phyloP scores from a whole-genome alignment of 2,113 vertebrate species.

The Grantiella picta region DNA sequence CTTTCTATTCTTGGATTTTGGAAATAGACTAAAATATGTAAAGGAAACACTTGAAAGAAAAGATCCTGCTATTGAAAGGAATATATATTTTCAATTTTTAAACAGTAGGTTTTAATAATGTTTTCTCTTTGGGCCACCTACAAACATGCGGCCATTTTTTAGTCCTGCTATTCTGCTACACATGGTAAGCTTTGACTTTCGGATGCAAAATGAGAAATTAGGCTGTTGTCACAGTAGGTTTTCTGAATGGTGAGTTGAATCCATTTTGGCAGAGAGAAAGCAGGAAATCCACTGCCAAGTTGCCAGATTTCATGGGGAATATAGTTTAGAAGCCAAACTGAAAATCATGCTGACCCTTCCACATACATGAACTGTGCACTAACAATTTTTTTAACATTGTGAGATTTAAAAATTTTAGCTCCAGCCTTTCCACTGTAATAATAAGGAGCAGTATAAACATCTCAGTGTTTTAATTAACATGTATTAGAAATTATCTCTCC shows the following conservation, averaged over 20 bases:
- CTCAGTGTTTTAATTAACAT: background rate
- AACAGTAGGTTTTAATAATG: background rate
- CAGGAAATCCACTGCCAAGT: background rate
- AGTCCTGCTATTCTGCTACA: background rate
- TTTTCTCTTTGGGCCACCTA: background rate
- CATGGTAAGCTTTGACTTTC: background rate
- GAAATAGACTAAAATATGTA: background rate
- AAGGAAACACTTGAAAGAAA: background rate
- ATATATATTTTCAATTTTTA: background rate
- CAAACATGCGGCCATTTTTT: background rate
- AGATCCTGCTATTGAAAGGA: background rate
- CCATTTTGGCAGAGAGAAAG: background rate
- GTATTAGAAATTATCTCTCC: background rate
- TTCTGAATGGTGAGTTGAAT: background rate
- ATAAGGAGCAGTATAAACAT: background rate
- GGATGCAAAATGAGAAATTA: background rate
- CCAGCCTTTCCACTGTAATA: background rate
- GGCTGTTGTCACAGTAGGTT: background rate
- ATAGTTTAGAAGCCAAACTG: background rate
- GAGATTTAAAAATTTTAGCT: constrained; percentile 26
- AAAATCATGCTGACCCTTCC: background rate
- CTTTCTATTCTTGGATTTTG: background rate
- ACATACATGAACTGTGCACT: background rate
- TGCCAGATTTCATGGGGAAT: background rate
- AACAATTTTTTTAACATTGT: background rate